Evolutionary conservation across 2,797 vertebrate species (phyloP), one percentile per base, ranked within the genome.

Genomic region (Mormyrus hasselquistii): DNA sequence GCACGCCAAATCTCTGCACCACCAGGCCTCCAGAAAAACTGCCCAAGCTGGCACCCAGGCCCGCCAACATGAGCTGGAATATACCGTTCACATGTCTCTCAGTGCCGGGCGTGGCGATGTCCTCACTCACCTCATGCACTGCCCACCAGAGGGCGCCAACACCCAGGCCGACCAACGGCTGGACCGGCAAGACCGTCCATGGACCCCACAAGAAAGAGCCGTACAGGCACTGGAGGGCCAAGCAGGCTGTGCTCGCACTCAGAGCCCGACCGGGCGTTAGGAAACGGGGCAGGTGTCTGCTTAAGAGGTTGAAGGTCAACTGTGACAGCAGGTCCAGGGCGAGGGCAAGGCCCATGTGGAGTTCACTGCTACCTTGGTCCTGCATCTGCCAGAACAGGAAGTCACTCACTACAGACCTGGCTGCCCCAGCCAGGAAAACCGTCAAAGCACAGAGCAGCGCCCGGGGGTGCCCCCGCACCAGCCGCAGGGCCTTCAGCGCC

Each of bases 311-410:
- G 22, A 97, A 96, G 34, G 92, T 2, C 1, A 95, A 90, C 89
- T 97, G 97, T 0, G 95, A 96, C 25, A 98, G 90, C 16, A 96
- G 92, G n/a, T 93, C 94, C 0, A 96, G 5, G 0, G 96, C 92
- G 0, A 97, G 93, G 0, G 94, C 92, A 59, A 95, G 69, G 0
- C 96, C 98, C 97, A 98, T 97, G 91, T 96, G 96, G 59, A 97
- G 93, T 93, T 98, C 96, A 0, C 90, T 89, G 90, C 97, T 94
- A 57, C 95, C 95, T 0, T 90, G 93, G 88, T 98, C 97, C 93
- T 97, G 92, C 97, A 98, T 97, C 93, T 97, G 95, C 98, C 98
- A 99, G 89, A 97, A 95, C 0, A 99, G 95, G 88, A 98, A 98
- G 94, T 97, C 96, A 5, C 96, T 95, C 49, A 95, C 92, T 0